Evolutionary conservation across 1,140 invertebrate genomes (phyloP), one percentile per base, ranked within the genome.

Genomic region (Hydropsyche tenuis): DNA sequence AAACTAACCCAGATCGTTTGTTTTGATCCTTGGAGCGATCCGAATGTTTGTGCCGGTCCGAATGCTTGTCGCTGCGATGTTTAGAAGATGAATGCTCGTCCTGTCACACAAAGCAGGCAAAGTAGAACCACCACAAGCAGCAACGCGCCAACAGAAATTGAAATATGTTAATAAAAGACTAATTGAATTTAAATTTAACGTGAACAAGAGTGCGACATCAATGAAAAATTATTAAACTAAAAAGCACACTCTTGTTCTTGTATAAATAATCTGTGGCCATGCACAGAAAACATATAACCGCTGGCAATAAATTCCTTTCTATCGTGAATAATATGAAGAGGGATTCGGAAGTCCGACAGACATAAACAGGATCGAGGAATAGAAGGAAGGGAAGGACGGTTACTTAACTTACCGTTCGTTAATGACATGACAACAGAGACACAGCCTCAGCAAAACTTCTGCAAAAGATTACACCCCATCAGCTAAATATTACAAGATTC

Each of bases 91-190:
- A 81, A 81, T 82, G 84, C 80, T 83, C 84, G 83, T 86, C 85
- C 85, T 86, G 85, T 86, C 84, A 86, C 84, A 86, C 84, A 86
- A 86, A 86, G 84, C 84, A 86, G 37, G 76, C 84, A 85, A 86
- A 84, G 85, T 86, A 86, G 85, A 84, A 48, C 56, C 56, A 86
- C 83, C 83, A 84, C 82, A 83, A 81, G 81, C 83, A 85, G 82
- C 84, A 85, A 83, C 83, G 82, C 82, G 82, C 82, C 84, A 84
- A 86, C 83, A 85, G 83, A 85, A 85, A 83, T 85, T 84, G 81
- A 82, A 83, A 78, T 81, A 82, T 81, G 84, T 86, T 86, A 86
- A 83, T 85, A 73, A 70, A 27, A 63, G n/a, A 46, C 4, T 70
- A 42, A n/a, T 25, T 11, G n/a, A 70, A 9, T 56, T 16, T 11